Evolutionary conservation across 2,888 invertebrate genomes (phyloP).

Genomic region (Phragmatobia fuliginosa): DNA sequence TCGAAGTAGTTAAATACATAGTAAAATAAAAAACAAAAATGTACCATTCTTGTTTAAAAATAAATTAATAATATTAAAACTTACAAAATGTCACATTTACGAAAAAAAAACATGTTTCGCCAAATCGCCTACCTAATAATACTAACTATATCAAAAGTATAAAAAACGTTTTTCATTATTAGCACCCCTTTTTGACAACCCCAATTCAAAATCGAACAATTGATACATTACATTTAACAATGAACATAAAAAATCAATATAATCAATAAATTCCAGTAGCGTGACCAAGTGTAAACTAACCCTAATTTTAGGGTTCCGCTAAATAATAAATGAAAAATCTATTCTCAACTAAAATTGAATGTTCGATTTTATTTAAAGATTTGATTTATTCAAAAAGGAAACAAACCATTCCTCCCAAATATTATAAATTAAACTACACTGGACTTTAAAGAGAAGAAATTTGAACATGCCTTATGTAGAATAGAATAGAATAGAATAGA

Average conservation of each 20-base stretch:
- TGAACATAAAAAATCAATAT: slow-evolving; percentile 50
- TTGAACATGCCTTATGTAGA: no score
- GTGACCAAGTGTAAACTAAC: slow-evolving; percentile 37
- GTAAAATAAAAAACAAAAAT: no score
- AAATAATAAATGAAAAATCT: not conserved
- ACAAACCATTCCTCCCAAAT: no score
- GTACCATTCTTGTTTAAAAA: not conserved
- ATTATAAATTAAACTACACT: no score
- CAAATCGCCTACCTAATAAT: not conserved
- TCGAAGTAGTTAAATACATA: no score
- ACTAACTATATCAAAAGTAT: not conserved
- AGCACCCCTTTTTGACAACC: slow-evolving; percentile 55
- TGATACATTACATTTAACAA: slow-evolving; percentile 45
- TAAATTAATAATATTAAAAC: not conserved
- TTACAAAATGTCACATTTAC: not conserved
- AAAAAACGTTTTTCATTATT: not conserved
- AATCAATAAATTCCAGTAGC: slow-evolving; percentile 49
- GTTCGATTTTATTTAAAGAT: not conserved
- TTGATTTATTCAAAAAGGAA: no score
- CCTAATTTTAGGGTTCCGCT: slow-evolving; percentile 33
- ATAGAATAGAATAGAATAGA: no score
- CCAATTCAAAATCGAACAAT: slow-evolving; percentile 53
- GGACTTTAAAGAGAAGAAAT: no score
- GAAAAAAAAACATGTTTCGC: slow-evolving; percentile 1
- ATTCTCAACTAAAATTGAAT: not conserved